Conservation (phyloP, 2,888 invertebrate genomes). For the Sinohyriopsis cumingii region DNA sequence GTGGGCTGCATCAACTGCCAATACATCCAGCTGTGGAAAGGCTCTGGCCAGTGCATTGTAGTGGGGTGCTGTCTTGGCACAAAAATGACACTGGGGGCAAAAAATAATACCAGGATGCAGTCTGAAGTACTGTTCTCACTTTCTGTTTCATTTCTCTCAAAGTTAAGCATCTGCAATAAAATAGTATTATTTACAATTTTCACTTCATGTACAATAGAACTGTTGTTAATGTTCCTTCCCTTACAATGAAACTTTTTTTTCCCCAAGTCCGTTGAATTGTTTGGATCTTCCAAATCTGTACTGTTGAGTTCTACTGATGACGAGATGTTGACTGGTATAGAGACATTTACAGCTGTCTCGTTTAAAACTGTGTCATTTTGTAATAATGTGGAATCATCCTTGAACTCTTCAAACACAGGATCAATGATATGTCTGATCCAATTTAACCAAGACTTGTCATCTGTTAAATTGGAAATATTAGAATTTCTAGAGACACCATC, state of each 20-base stretch:
- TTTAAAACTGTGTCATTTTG: slow-evolving; percentile 14
- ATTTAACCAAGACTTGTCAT: too few relatives aligned
- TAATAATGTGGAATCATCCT: slow-evolving; percentile 23
- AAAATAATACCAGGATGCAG: slow-evolving; percentile 86
- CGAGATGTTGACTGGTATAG: slow-evolving; percentile 9
- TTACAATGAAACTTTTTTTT: slow-evolving; percentile 63
- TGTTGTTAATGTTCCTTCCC: slow-evolving; percentile 57
- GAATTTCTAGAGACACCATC: too few relatives aligned
- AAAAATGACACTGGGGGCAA: slow-evolving; percentile 91
- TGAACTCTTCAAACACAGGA: slow-evolving; percentile 54
- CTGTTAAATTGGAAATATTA: too few relatives aligned
- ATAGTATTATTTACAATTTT: slow-evolving; percentile 82
- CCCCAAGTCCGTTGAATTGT: slow-evolving; percentile 42
- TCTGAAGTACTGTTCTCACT: slow-evolving; percentile 44
- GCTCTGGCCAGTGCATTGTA: slow-evolving; percentile 91
- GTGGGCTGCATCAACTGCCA: slow-evolving; percentile 92
- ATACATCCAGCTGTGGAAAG: slow-evolving; percentile 89
- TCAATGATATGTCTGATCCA: slow-evolving; percentile 40
- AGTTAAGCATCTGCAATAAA: slow-evolving; percentile 78
- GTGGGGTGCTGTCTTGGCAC: slow-evolving; percentile 90
- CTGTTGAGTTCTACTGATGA: slow-evolving; percentile 5
- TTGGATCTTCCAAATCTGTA: slow-evolving; percentile 6
- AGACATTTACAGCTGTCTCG: slow-evolving; percentile 9
- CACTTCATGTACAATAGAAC: slow-evolving; percentile 50
- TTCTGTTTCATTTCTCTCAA: slow-evolving; percentile 75